Conservation (phyloP, 2,113 vertebrate species). For the Xiphias gladius region DNA sequence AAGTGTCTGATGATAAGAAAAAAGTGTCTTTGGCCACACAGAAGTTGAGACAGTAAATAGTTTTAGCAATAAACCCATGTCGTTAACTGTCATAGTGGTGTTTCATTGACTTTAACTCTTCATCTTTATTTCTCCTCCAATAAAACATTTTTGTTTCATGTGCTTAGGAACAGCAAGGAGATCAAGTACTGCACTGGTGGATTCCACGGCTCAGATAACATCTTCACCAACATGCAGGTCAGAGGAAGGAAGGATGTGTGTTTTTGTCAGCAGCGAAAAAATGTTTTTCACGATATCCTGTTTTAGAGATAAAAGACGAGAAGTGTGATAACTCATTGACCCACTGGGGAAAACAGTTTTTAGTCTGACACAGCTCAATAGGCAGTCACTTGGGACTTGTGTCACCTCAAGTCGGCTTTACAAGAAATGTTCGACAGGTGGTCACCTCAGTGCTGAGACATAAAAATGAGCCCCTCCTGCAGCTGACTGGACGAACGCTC, state of each 20-base stretch:
- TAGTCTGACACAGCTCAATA: neutral
- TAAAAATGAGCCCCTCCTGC: neutral
- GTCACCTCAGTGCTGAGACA: neutral
- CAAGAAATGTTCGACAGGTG: neutral
- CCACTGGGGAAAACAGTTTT: neutral
- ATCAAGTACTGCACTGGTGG: slow-evolving; percentile 86
- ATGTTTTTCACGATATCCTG: neutral
- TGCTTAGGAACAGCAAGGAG: slow-evolving; percentile 68
- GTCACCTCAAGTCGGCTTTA: neutral
- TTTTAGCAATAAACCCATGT: neutral
- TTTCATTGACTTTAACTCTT: neutral
- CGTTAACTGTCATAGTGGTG: neutral
- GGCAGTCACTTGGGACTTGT: neutral
- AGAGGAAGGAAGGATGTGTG: slow-evolving; percentile 49
- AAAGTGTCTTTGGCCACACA: slow-evolving; percentile 1
- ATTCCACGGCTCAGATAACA: slow-evolving; percentile 94
- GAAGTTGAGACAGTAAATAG: slow-evolving; percentile 34
- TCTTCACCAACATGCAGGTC: slow-evolving; percentile 96
- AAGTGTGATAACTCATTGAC: neutral
- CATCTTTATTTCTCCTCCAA: neutral
- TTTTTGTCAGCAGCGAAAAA: neutral
- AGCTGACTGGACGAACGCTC: neutral
- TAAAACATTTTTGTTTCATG: neutral
- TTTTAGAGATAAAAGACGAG: neutral
- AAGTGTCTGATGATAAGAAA: neutral